Percentiles rank a stretch among this genome's conserved stretches.
Evolutionary conservation across 2,888 invertebrate species (phyloP).

Genomic region (Teleiodes luculella): DNA sequence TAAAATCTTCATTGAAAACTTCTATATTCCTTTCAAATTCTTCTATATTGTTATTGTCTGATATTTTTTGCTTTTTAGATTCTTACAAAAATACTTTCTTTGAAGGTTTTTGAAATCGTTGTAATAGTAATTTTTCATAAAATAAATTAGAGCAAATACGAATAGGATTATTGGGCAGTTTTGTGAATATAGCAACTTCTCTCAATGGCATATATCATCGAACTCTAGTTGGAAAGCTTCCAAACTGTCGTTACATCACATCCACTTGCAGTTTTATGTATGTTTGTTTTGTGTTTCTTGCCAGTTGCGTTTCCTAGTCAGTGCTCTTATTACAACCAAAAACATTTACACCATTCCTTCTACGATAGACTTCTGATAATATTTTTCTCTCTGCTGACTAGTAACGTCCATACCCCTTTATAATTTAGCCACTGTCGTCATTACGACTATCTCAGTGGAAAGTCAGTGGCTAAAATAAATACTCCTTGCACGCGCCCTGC

Average conservation of each 20-base stretch:
- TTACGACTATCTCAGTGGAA: slow-evolving; percentile 8
- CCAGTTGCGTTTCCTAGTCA: slow-evolving; percentile 1
- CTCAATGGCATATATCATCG: slow-evolving; percentile 7
- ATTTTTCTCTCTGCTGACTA: slow-evolving; percentile 21
- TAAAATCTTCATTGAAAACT: too few species aligned
- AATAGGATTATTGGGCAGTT: neutral
- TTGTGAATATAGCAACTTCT: neutral
- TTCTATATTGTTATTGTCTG: too few species aligned
- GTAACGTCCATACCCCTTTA: slow-evolving; percentile 4
- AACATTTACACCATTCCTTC: neutral
- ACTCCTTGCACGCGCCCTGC: slow-evolving; percentile 60
- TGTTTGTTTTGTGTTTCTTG: slow-evolving; percentile 1
- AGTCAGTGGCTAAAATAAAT: slow-evolving; percentile 48
- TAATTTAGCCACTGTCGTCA: slow-evolving; percentile 1
- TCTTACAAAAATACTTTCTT: too few species aligned
- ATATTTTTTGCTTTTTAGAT: too few species aligned
- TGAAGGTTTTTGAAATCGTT: neutral
- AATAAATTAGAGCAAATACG: neutral
- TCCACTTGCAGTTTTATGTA: neutral
- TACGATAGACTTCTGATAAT: neutral
- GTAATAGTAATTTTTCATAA: neutral
- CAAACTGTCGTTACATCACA: slow-evolving; percentile 2
- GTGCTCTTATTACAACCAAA: neutral
- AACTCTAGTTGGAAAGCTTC: slow-evolving; percentile 1
- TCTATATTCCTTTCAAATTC: too few species aligned